Conservation (phyloP, 2,888 invertebrate species). For the Abscondita cerata region DNA sequence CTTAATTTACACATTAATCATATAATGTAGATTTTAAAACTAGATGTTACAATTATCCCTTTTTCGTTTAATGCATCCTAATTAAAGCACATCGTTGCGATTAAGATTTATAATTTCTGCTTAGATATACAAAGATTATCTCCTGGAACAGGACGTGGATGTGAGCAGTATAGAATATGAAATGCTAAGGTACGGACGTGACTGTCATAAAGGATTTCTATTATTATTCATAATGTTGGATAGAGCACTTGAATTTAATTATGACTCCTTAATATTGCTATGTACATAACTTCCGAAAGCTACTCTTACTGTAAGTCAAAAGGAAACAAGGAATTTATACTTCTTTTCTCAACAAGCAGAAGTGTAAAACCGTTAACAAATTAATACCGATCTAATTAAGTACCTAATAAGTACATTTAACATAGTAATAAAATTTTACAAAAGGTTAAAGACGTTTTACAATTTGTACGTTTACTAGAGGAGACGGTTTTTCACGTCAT, state of each 20-base stretch:
- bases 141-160: constrained; percentile 39
- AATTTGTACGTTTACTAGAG: too few relatives aligned
- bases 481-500: too few relatives aligned
- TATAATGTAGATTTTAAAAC: too few relatives aligned
- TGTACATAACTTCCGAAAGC: constrained; percentile 28
- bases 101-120: constrained; percentile 38
- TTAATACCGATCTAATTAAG: too few relatives aligned
- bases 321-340: background rate
- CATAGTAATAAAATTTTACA: too few relatives aligned
- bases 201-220: constrained; percentile 42
- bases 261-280: constrained; percentile 39
- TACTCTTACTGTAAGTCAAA: constrained; percentile 23
- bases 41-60: too few relatives aligned
- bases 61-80: background rate
- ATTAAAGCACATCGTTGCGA: constrained; percentile 3
- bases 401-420: too few relatives aligned
- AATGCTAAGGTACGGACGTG: constrained; percentile 43
- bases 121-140: constrained; percentile 42
- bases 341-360: too few relatives aligned
- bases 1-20: too few relatives aligned
- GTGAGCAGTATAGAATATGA: constrained; percentile 43
- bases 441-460: too few relatives aligned
- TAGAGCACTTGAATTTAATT: constrained; percentile 50
- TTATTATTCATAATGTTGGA: constrained; percentile 52
- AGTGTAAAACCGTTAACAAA: too few relatives aligned